Evolutionary conservation across 2,888 invertebrate genomes (phyloP), one percentile per base, ranked within the genome.

Genomic region (Hirtodrosophila trivittata): DNA sequence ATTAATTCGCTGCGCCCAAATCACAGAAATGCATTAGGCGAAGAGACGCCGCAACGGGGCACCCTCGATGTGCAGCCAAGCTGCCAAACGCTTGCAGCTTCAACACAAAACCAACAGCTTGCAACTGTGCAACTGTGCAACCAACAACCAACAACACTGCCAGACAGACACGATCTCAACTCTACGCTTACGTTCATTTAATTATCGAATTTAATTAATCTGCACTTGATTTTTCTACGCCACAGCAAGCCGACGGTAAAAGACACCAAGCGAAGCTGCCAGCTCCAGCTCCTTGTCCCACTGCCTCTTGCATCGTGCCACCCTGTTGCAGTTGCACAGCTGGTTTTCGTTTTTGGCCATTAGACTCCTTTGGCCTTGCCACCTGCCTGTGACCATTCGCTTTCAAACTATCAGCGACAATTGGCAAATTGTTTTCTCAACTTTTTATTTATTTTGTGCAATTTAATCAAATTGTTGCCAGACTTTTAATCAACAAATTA

Each of bases 1-100:
- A 86, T 86, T 82, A 88, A 87, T 87, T 87, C 66, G 78, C 70
- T 85, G 80, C 82, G 85, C 85, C 80, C 87, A 81, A 88, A 88
- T 89, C 88, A 88, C 88, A 77, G 77, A 77, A 71, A 74, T 82
- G 85, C 87, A 87, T 84, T 86, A 84, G 77, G 49, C 60, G 33
- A 46, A 42, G 42, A 49, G 47, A 25, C 25, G 67, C 68, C 38
- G 33, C 68, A 49, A 73, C 74, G 74, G 51, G 55, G 73, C 70
- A 71, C 64, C 70, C 86, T 84, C 67, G 65, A 86, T 78, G 78
- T 78, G 78, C 78, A 86, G 56, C 68, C 67, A 86, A 86, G 75
- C 83, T 65, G 75, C 77, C 73, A 71, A 76, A 75, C 57, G 83
- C 75, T 58, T 60, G 66, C 51, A 55, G 16, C 56, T 47, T 28